Base-by-base conservation (phyloP, 92 coral and sea anemone species). In the Epizoanthus illoricatus region DNA sequence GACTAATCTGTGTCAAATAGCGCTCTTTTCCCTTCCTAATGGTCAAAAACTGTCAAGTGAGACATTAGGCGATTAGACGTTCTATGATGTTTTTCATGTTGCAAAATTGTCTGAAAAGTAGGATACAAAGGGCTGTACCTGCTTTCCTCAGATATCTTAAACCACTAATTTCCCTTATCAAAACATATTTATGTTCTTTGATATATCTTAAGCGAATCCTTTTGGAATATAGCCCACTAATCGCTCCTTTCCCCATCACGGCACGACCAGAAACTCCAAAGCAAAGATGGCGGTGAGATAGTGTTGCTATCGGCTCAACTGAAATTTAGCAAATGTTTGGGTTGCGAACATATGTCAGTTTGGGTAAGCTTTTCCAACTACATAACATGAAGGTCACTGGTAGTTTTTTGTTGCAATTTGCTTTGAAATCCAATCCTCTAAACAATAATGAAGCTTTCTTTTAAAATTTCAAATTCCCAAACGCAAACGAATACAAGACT, bases 381-480 rank as follows among this genome's bases (percentile, higher is more conserved):
- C 56, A 47, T 19, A 63, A 63, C 41, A 39, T 17, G 20, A 45
- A 41, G 58, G 2, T 43, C 15, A 62, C 47, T 13, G 43, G 28
- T 40, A 42, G 23, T 11, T 78, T 78, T 78, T 21, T 39, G 82
- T 76, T 76, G 45, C 67, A 78, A 5, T 78, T 64, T 78, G 15
- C 67, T 12, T 63, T 64, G 72, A 78, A 63, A 78, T 63, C 71
- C 45, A 78, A 63, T 78, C 55, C 67, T 63, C 82, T 42, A 43
- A 78, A 78, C 82, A 78, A 78, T 42, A 19, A 78, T 70, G 60
- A 78, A 75, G 65, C 62, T 78, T 61, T 49, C 52, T 45, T 49
- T 49, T 41, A 42, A 68, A 76, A 42, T 75, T 23, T 15, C 69
- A 64, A 64, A 64, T 39, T 42, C 71, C n/a, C 21, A 76, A 76